Base-by-base conservation (phyloP, 2,797 vertebrate genomes). In the Poeciliopsis paucimaculata region DNA sequence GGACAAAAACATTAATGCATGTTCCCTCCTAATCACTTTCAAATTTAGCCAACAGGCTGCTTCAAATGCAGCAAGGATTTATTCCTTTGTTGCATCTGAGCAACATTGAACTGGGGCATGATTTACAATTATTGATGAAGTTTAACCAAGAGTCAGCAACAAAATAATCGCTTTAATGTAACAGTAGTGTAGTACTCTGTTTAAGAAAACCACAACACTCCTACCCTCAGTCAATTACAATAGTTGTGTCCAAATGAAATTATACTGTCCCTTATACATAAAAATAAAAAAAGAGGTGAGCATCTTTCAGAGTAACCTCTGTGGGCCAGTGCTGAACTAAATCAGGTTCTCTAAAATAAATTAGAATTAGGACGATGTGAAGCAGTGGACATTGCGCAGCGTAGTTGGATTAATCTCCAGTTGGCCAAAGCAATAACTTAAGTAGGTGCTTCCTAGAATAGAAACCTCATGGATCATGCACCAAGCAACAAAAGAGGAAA, bases 401-500 rank as follows among this genome's bases (percentile, higher is more conserved):
- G 85, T 72, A 89, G 86, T 78, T 77, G 78, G 77, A 79, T 90
- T 86, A 72, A 87, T 93, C 91, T 90, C 90, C 49, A 82, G 91
- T 91, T 92, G 88, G 86, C 86, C 87, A 79, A 89, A 73, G 84
- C 84, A 89, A 87, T 89, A 91, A 90, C 84, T 83, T 86, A 90
- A 92, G 83, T 88, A 91, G 91, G 89, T 49, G 78, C 82, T 77
- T 87, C 90, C 92, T 82, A 89, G 83, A 91, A 91, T 91, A 92
- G 92, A 90, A 89, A 84, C 90, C 88, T 84, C 83, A 73, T 78
- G 82, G 87, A 92, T 90, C 89, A 81, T 88, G 85, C 90, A 90
- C 87, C 88, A 77, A 80, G 84, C 83, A 87, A 87, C 88, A 87
- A 87, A 88, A 92, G 84, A 84, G 78, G 86, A 93, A 92, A 89